A percentile compares a stretch with the other conserved stretches of the same genome.
Conservation (phyloP, 2,888 invertebrate genomes). For the Pandemis cinnamomeana region DNA sequence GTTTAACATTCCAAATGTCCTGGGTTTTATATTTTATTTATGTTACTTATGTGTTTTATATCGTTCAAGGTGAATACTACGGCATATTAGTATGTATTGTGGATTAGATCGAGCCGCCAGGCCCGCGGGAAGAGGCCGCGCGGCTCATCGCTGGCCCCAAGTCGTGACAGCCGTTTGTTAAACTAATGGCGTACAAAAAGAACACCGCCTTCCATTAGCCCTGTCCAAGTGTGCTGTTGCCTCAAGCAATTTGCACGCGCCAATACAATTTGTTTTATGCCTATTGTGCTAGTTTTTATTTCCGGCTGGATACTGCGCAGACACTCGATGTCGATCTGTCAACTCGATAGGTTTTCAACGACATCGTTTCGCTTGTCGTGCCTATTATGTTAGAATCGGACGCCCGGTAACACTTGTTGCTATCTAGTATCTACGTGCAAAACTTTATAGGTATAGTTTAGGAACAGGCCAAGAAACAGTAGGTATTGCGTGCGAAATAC, state of each 20-base stretch:
- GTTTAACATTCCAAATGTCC: not conserved
- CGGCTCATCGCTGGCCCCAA: conserved; percentile 55
- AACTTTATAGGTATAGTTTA: conserved; percentile 1
- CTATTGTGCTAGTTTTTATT: conserved; percentile 68
- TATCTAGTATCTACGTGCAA: not conserved
- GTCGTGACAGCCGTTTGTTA: conserved; percentile 80
- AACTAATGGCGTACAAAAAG: conserved; percentile 77
- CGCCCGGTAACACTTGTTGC: conserved; percentile 15
- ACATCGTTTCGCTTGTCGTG: conserved; percentile 43
- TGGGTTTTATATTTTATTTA: not conserved
- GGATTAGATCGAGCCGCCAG: conserved; percentile 29
- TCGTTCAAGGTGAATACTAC: not conserved
- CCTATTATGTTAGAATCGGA: conserved; percentile 38
- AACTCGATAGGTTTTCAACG: conserved; percentile 50
- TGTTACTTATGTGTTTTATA: not conserved
- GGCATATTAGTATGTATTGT: not conserved
- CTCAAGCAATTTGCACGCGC: conserved; percentile 74
- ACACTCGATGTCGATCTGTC: conserved; percentile 44
- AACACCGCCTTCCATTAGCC: conserved; percentile 70
- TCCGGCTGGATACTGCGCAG: conserved; percentile 57
- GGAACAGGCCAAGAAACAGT: not conserved
- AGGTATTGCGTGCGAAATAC: not conserved
- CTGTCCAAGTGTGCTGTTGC: conserved; percentile 67
- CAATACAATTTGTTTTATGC: conserved; percentile 66
- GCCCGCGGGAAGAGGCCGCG: conserved; percentile 13